These are phyloP conservation scores for Mesodorylaimus sp. DNA, from an alignment of 2,888 invertebrate genomes.

Conservation along the genomic window DNA sequence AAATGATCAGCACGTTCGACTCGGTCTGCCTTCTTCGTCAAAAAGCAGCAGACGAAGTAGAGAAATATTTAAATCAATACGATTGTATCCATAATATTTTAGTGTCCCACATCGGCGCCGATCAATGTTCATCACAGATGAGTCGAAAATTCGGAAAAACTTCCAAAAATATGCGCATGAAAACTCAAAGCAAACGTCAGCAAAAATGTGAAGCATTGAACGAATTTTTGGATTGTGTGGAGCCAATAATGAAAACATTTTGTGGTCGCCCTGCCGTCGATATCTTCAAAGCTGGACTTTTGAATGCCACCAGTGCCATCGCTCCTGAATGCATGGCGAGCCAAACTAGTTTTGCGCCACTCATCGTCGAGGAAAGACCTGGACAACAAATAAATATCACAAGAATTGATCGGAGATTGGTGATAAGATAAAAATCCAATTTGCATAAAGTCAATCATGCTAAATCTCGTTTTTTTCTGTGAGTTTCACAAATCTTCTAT, in stretches of 20 bases:
- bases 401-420: too few relatives aligned
- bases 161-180: too few relatives aligned
- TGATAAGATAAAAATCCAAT: too few relatives aligned
- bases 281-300: background rate
- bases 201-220: background rate
- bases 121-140: background rate
- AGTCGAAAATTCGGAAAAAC: background rate
- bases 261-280: background rate
- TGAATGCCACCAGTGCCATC: background rate
- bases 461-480: too few relatives aligned
- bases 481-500: too few relatives aligned
- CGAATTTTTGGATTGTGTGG: background rate
- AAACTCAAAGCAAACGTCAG: background rate
- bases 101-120: background rate
- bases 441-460: too few relatives aligned
- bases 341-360: too few relatives aligned
- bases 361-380: too few relatives aligned
- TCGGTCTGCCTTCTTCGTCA: too few relatives aligned
- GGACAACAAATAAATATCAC: too few relatives aligned
- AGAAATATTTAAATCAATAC: background rate
- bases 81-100: conserved; percentile 2
- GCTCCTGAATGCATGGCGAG: conserved; percentile 6
- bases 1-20: background rate
- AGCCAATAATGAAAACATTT: background rate
- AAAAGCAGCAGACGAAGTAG: too few relatives aligned